These are phyloP conservation scores for Kobus ellipsiprymnus DNA, from an alignment of 2,113 vertebrate species.

Conservation along the genomic window DNA sequence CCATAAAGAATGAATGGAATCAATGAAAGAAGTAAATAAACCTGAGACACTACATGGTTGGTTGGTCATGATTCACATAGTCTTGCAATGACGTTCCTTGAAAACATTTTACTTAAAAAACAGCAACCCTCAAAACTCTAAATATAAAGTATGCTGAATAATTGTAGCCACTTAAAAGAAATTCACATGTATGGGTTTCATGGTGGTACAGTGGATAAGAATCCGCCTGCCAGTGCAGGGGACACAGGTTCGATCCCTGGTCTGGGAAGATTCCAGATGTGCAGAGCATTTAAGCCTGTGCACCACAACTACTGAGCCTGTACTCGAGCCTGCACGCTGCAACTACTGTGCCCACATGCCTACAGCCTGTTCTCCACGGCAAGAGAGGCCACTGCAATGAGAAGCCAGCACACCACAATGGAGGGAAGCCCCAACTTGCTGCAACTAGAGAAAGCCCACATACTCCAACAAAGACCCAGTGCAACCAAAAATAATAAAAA, in stretches of 20 bases:
- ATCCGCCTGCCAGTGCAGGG: not conserved
- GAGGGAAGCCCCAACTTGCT: not conserved
- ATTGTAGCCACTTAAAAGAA: not conserved
- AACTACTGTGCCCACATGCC: not conserved
- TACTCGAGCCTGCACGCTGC: not conserved
- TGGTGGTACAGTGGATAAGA: not conserved
- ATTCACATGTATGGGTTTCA: not conserved
- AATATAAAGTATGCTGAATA: not conserved
- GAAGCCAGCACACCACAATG: not conserved
- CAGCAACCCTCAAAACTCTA: not conserved
- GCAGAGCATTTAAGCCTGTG: not conserved
- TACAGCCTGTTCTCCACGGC: not conserved
- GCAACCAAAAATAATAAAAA: not conserved
- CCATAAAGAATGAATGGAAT: not conserved
- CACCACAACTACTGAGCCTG: not conserved
- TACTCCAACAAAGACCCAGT: not conserved
- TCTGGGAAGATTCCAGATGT: not conserved
- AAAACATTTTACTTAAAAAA: not conserved
- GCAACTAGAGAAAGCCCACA: not conserved
- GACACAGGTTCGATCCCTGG: not conserved
- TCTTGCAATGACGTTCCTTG: constrained; percentile 11
- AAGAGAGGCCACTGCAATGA: not conserved
- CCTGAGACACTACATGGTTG: not conserved
- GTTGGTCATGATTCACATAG: not conserved
- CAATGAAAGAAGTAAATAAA: constrained; percentile 40